These are phyloP conservation scores for Dromococcyx pavoninus DNA, from an alignment of 2,797 vertebrate species.

Conservation along the genomic window DNA sequence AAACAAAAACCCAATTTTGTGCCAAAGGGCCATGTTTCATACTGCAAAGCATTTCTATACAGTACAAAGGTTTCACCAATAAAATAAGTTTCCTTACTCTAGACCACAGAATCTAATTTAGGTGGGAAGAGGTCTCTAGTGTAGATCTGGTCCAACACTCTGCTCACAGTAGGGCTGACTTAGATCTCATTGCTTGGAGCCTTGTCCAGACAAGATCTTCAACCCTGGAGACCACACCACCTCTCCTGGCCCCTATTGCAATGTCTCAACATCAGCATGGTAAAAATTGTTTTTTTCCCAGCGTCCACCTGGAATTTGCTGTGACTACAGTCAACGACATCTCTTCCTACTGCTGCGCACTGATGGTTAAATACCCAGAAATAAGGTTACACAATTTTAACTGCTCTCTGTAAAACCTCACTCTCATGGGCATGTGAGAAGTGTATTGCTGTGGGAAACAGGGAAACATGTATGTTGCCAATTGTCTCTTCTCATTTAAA, in stretches of 20 bases:
- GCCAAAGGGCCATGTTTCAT: neutral
- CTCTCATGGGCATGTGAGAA: neutral
- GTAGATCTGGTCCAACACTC: neutral
- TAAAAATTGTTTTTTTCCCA: neutral
- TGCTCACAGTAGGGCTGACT: neutral
- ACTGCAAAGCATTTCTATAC: neutral
- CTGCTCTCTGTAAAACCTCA: neutral
- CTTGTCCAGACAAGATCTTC: neutral
- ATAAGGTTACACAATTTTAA: neutral
- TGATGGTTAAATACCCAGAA: neutral
- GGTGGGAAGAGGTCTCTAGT: neutral
- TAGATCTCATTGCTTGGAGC: rapidly evolving
- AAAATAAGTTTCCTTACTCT: neutral
- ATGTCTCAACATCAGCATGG: neutral
- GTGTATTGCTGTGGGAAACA: neutral
- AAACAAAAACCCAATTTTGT: neutral
- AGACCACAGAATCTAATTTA: neutral
- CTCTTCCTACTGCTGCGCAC: neutral
- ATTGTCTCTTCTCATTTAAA: neutral
- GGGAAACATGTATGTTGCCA: neutral
- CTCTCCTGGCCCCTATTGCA: neutral
- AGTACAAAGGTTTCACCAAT: neutral
- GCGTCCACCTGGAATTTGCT: neutral
- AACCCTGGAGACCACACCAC: neutral
- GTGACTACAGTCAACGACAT: neutral